Evolutionary conservation across 2,888 invertebrate genomes (phyloP).

Genomic region (Caenorhabditis sp.): DNA sequence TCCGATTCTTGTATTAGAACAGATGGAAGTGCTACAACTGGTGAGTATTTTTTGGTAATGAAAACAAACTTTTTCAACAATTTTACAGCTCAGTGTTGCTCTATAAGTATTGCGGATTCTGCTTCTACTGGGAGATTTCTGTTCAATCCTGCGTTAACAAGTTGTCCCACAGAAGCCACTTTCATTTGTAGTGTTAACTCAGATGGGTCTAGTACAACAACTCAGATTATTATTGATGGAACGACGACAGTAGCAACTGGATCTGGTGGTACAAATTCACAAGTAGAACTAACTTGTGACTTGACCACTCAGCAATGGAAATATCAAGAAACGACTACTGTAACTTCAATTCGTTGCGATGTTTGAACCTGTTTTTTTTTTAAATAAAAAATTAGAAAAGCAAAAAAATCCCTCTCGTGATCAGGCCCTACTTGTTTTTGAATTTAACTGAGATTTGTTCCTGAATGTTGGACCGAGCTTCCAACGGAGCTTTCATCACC

Average conservation of each 20-base stretch:
- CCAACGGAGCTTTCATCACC: no score
- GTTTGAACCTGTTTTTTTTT: neutral
- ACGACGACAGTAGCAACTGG: neutral
- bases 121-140: slow-evolving; percentile 7
- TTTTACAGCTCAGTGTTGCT: slow-evolving; percentile 2
- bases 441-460: no score
- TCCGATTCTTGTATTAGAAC: neutral
- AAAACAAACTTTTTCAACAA: neutral
- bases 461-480: no score
- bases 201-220: slow-evolving; percentile 7
- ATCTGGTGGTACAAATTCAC: neutral
- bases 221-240: slow-evolving; percentile 1
- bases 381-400: neutral
- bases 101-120: slow-evolving; percentile 1
- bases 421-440: no score
- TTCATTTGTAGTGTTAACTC: slow-evolving; percentile 4
- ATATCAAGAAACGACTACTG: neutral
- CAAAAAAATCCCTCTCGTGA: no score
- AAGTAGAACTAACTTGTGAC: neutral
- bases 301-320: slow-evolving; percentile 1
- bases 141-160: slow-evolving; percentile 5
- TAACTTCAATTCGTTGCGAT: neutral
- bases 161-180: slow-evolving; percentile 5
- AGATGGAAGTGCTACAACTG: neutral
- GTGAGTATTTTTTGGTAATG: no score